Evolutionary conservation across 2,797 vertebrate species (phyloP), one percentile per base, ranked within the genome.

Genomic region (Acipenser oxyrinchus): DNA sequence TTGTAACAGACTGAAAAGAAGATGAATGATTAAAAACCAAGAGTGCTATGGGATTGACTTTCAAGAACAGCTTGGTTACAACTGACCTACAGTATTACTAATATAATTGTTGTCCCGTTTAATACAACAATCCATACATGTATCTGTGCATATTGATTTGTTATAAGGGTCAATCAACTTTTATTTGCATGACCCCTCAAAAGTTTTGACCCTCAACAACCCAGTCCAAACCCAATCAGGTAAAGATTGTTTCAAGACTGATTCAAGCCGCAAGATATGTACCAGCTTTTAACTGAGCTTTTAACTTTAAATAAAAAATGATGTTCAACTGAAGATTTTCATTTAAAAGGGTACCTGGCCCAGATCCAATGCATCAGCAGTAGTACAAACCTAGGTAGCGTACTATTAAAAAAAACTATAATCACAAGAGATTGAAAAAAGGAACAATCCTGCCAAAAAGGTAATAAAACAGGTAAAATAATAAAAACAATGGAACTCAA

Each of bases 201-300:
- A 66, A 60, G 60, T 8, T 52, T 70, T 48, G 66, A 66, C 65
- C 60, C 48, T 67, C 55, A 48, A 18, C 11, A 49, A 18, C 61
- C 52, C 65, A 70, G 67, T 67, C 61, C 65, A 63, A 70, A 70
- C 65, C 69, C 67, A 70, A 70, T 70, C 59, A 67, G 37, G 37
- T 49, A n/a, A 15, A 63, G 60, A 60, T 61, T 53, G 52, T 66
- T 51, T 63, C 50, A 53, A 51, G 50, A 10, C 65, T 66, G 52
- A 70, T 66, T 66, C 59, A 70, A 70, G 63, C 65, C 60, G 51
- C 64, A 63, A 63, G 48, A 67, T 11, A 55, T 60, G 60, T 49
- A 18, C 52, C 64, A 70, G 60, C 52, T 9, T 6, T n/a, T 53
- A 48, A 63, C 60, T 58, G 60, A n/a, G 37, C 51, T 48, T 66